These are phyloP conservation scores for Phalera bucephala DNA, from an alignment of 2,888 invertebrate species.

Conservation along the genomic window DNA sequence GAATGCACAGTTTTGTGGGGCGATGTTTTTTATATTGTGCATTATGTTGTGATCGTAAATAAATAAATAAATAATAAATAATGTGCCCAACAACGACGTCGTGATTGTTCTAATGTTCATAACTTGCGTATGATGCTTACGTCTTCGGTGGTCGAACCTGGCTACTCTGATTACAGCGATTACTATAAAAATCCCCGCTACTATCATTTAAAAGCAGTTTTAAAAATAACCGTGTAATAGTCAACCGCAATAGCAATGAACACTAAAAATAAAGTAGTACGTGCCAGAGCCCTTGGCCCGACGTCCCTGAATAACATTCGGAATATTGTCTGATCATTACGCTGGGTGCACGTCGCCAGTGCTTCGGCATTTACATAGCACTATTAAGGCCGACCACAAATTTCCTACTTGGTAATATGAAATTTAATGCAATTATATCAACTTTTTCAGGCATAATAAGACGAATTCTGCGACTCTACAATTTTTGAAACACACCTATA, in stretches of 20 bases:
- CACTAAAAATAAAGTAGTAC: constrained; percentile 57
- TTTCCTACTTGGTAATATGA: no score
- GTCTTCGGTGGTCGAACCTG: constrained; percentile 47
- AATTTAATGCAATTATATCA: no score
- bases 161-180: constrained; percentile 53
- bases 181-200: constrained; percentile 57
- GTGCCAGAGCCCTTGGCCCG: constrained; percentile 35
- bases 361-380: constrained; percentile 49
- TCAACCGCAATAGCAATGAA: constrained; percentile 53
- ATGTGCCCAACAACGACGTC: constrained; percentile 23
- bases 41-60: no score
- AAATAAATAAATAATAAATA: no score
- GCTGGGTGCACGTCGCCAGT: constrained; percentile 34
- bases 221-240: constrained; percentile 62
- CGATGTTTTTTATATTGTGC: no score
- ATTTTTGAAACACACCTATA: no score
- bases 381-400: no score
- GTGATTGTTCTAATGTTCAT: constrained; percentile 50
- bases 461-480: no score
- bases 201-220: constrained; percentile 56
- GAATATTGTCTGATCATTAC: constrained; percentile 48
- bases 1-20: no score
- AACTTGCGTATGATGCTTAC: constrained; percentile 37
- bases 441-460: no score
- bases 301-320: constrained; percentile 51